Conservation (phyloP, 2,797 vertebrate species). For the Apogon hyalosoma region DNA sequence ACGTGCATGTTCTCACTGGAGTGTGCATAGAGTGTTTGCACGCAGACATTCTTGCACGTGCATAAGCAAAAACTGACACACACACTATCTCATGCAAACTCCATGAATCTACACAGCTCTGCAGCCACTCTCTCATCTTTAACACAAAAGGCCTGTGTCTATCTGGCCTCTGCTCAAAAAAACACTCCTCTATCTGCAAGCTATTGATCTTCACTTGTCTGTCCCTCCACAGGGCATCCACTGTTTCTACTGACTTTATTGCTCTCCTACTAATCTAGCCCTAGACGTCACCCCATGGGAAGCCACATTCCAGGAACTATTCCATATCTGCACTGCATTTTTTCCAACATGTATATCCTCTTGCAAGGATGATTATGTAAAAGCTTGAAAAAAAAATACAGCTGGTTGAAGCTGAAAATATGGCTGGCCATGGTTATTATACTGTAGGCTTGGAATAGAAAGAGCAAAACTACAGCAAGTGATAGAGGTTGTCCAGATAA, state of each 20-base stretch:
- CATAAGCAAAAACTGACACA: conserved; percentile 4
- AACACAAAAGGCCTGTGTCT: conserved; percentile 70
- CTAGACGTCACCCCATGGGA: conserved; percentile 42
- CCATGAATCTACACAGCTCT: conserved; percentile 34
- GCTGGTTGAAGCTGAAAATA: conserved; percentile 53
- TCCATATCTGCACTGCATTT: conserved; percentile 50
- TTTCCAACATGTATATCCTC: conserved; percentile 49
- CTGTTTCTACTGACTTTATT: conserved; percentile 60
- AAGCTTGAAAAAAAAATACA: conserved; percentile 45
- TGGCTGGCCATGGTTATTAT: conserved; percentile 47
- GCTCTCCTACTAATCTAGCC: conserved; percentile 52
- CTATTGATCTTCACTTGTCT: conserved; percentile 64
- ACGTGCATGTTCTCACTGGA: conserved; percentile 29
- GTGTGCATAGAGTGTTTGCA: conserved; percentile 21
- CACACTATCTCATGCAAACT: conserved; percentile 20
- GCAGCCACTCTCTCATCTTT: conserved; percentile 40
- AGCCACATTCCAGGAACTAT: conserved; percentile 52
- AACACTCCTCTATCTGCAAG: conserved; percentile 60
- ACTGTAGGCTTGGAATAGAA: conserved; percentile 44
- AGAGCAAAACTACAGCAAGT: conserved; percentile 40
- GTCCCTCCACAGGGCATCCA: conserved; percentile 58
- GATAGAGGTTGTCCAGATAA: conserved; percentile 56
- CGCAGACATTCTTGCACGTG: conserved; percentile 16
- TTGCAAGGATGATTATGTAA: conserved; percentile 68
- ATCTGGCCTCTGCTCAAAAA: conserved; percentile 55